Conservation (phyloP, 2,113 vertebrate genomes). For the Corythornis vintsioides region DNA sequence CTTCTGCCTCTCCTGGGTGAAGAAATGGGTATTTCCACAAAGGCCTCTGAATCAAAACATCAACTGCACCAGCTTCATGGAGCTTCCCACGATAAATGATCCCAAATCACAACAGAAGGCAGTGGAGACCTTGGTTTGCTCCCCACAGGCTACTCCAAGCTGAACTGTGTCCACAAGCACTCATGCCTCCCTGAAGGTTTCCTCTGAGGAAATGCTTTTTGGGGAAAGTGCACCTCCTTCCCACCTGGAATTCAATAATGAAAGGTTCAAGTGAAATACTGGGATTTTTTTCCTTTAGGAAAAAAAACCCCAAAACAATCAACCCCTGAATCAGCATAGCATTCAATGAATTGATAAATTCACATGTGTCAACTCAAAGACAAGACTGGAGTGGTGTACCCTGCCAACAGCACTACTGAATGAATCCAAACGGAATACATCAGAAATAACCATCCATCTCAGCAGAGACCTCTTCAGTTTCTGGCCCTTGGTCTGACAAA, state of each 20-base stretch:
- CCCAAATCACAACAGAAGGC: fast-evolving
- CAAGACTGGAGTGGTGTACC: not conserved
- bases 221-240: fast-evolving
- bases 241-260: not conserved
- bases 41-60: not conserved
- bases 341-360: not conserved
- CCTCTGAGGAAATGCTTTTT: not conserved
- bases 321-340: fast-evolving
- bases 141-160: not conserved
- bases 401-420: not conserved
- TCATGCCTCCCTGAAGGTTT: not conserved
- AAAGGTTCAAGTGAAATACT: not conserved
- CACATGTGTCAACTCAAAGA: not conserved
- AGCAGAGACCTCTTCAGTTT: not conserved
- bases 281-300: not conserved
- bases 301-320: too few relatives aligned
- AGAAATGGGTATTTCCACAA: not conserved
- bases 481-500: not conserved
- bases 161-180: not conserved
- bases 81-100: not conserved
- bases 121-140: not conserved
- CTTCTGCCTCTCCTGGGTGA: not conserved
- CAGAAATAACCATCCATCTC: not conserved
- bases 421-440: not conserved
- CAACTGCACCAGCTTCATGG: not conserved